A percentile compares a stretch with the other conserved stretches of the same genome.
These are phyloP conservation scores for Temnothorax nylanderi DNA, from an alignment of 1,140 invertebrate species.

Conservation along the genomic window DNA sequence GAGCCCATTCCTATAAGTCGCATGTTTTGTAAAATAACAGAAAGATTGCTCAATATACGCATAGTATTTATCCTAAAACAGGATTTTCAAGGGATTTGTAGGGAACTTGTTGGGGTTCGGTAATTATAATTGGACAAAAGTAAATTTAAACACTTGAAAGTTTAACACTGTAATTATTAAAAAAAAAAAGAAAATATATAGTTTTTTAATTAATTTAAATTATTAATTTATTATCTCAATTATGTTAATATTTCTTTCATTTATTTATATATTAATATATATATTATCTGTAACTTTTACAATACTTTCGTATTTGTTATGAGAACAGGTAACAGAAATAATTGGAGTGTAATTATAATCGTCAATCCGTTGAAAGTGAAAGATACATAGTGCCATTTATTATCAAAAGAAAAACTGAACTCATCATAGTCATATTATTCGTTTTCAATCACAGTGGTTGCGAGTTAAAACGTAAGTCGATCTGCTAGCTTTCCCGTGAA, in stretches of 20 bases:
- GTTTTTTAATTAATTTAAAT: background rate
- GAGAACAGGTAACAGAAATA: background rate
- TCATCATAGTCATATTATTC: background rate
- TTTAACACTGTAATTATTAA: background rate
- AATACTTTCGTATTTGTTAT: background rate
- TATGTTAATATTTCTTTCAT: background rate
- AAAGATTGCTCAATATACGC: background rate
- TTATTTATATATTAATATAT: background rate
- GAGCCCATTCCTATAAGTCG: background rate
- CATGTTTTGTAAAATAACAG: slow-evolving; percentile 21
- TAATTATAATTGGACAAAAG: background rate
- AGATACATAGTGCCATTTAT: slow-evolving; percentile 13
- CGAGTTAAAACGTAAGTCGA: slow-evolving; percentile 28
- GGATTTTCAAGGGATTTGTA: background rate
- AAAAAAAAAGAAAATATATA: background rate
- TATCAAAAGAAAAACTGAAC: slow-evolving; percentile 2
- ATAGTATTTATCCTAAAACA: background rate
- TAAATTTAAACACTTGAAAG: background rate
- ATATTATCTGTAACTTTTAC: background rate
- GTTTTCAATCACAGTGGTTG: background rate
- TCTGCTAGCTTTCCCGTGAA: slow-evolving; percentile 9
- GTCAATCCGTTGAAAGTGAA: background rate
- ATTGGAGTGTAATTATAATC: slow-evolving; percentile 1
- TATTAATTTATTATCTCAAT: background rate
- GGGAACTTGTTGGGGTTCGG: background rate